Evolutionary conservation across 2,888 invertebrate species (phyloP), one percentile per base, ranked within the genome.

Genomic region (Petrophora chlorosata): DNA sequence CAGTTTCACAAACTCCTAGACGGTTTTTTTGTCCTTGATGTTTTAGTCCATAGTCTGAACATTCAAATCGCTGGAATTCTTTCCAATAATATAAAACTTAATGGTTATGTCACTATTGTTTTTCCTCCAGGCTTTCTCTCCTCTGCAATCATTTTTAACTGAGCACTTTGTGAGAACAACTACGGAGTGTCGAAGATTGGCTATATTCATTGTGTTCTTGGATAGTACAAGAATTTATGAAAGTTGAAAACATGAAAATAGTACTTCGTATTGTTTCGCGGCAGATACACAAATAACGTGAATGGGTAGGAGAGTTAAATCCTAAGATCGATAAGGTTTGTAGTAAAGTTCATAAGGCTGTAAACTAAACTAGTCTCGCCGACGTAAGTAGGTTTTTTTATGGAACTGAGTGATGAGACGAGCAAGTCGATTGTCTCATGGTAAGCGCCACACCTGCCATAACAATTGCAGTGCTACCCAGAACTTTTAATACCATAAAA

Each of bases 61-160:
- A 23, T 17, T 17, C 23, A 35, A 43, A 43, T 15, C 8, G 13
- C 23, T 32, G 5, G 48, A 44, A 26, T 30, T 49, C 23, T 7
- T 4, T 17, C n/a, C 25, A 42, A 40, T 42, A 40, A 29, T 30
- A 53, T 54, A 38, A 55, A 51, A 38, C 17, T 46, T 39, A 23
- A 46, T 19, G 23, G 29, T 46, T 17, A 43, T 52, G 26, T 36
- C 25, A 10, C 40, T 43, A 46, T 52, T 56, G 51, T 56, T 49
- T 44, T 36, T 36, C 17, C 28, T 13, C 2, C 19, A 8, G 29
- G 13, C 39, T 56, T 42, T 56, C 45, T 23, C 40, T n/a, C n/a
- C n/a, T n/a, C n/a, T n/a, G n/a, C 45, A 42, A 42, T 48, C 19
- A 47, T 41, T 44, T 44, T 39, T 42, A 45, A 45, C 41, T 45